Percentiles rank a stretch among this genome's conserved stretches.
These are phyloP conservation scores for Petromus typicus DNA, from an alignment of 2,113 vertebrate species.

Conservation along the genomic window DNA sequence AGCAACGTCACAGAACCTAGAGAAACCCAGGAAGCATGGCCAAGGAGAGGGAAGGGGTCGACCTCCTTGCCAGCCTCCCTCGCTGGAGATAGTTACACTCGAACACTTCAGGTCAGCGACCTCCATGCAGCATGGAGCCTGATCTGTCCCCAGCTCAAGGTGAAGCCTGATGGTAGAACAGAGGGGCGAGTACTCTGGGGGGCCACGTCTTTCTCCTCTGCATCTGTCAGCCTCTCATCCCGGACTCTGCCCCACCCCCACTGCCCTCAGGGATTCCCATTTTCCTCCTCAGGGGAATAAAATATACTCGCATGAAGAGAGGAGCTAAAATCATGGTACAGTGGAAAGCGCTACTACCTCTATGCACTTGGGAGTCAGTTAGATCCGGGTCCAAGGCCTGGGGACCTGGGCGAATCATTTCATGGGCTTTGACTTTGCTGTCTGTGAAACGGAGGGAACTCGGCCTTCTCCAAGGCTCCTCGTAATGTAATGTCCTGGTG, in stretches of 20 bases:
- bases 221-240: slow-evolving; percentile 8
- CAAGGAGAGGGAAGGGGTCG: neutral
- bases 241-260: neutral
- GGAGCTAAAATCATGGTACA: neutral
- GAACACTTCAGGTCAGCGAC: neutral
- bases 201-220: slow-evolving; percentile 14
- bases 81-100: neutral
- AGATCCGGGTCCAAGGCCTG: neutral
- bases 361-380: neutral
- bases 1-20: neutral
- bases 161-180: neutral
- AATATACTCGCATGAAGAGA: neutral
- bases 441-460: neutral
- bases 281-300: neutral
- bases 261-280: neutral
- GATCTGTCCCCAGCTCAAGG: neutral
- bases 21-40: neutral
- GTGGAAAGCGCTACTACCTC: neutral
- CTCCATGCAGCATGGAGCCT: neutral
- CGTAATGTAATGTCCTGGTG: neutral
- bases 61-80: neutral
- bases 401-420: neutral
- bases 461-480: neutral
- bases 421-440: neutral
- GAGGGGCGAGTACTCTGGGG: neutral